Evolutionary conservation across 2,113 vertebrate genomes (phyloP), one percentile per base, ranked within the genome.

Genomic region (Cinclus mexicanus): DNA sequence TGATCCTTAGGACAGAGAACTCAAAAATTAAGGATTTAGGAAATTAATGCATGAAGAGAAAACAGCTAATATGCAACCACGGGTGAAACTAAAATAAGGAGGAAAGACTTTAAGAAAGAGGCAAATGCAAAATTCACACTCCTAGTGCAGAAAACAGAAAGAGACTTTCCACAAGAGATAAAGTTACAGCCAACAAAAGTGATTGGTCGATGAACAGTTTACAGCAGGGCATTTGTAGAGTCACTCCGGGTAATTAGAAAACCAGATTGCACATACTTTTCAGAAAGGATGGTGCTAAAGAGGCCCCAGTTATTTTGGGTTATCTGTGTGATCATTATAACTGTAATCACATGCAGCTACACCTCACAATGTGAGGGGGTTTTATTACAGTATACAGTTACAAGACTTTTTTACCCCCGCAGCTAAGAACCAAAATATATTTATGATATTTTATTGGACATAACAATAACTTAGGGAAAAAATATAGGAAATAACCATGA

Each of bases 361-460:
- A 28, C 3, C 2, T 19, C 4, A 11, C 35, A 63, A 42, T 22
- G 26, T 82, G 11, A 18, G 7, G 2, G 2, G 4, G 16, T 82
- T 88, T 23, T 57, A n/a, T 49, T 85, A 14, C 14, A 75, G 8
- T 29, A 63, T 33, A 35, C 3, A 24, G 69, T 83, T 46, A 47
- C 37, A 56, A 49, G 7, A 16, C 2, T 1, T 47, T n/a, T 42
- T 52, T 75, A 17, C 2, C 2, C 12, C 9, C 6, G 5, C 26
- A 69, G 2, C 11, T 64, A 56, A 47, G 11, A 50, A 35, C 42
- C 5, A 55, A 49, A 46, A n/a, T 23, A 4, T 76, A 83, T 67
- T 68, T 7, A 16, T 49, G 4, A 4, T 42, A 50, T 71, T 63
- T 83, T 59, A 35, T 12, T 85, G 1, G 10, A 55, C 31, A 10